Evolutionary conservation across 2,113 vertebrate species (phyloP).

Genomic region (Sebastes fasciatus): DNA sequence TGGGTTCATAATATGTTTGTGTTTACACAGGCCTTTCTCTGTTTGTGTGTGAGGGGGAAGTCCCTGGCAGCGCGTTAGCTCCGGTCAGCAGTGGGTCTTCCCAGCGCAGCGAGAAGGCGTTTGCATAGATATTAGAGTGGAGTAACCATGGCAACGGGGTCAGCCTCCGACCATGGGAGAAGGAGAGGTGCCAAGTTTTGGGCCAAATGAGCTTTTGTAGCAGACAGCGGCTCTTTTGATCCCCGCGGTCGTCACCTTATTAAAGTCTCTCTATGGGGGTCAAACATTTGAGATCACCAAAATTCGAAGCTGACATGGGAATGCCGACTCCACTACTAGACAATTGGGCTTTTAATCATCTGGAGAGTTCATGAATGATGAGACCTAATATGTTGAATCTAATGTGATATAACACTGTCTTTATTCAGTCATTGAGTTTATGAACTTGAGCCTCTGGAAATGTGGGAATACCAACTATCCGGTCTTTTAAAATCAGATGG

Average conservation of each 20-base stretch:
- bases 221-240: constrained; percentile 61
- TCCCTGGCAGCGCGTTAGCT: background rate
- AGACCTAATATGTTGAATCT: constrained; percentile 1
- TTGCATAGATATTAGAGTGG: constrained; percentile 67
- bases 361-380: constrained; percentile 10
- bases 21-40: constrained; percentile 17
- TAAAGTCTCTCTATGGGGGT: constrained; percentile 56
- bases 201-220: constrained; percentile 63
- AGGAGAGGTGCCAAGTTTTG: constrained; percentile 55
- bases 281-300: constrained; percentile 22
- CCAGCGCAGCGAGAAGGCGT: constrained; percentile 28
- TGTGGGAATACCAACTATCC: background rate
- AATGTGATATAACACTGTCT: background rate
- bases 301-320: constrained; percentile 8
- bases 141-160: constrained; percentile 63
- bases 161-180: constrained; percentile 60
- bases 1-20: constrained; percentile 14
- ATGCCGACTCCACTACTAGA: background rate
- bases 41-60: constrained; percentile 12
- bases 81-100: constrained; percentile 51
- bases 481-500: background rate
- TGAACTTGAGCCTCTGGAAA: background rate
- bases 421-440: background rate
- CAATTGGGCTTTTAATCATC: constrained; percentile 1
- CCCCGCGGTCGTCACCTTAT: constrained; percentile 26